Evolutionary conservation across 2,797 vertebrate species (phyloP), one percentile per base, ranked within the genome.

Genomic region (Lerista edwardsae): DNA sequence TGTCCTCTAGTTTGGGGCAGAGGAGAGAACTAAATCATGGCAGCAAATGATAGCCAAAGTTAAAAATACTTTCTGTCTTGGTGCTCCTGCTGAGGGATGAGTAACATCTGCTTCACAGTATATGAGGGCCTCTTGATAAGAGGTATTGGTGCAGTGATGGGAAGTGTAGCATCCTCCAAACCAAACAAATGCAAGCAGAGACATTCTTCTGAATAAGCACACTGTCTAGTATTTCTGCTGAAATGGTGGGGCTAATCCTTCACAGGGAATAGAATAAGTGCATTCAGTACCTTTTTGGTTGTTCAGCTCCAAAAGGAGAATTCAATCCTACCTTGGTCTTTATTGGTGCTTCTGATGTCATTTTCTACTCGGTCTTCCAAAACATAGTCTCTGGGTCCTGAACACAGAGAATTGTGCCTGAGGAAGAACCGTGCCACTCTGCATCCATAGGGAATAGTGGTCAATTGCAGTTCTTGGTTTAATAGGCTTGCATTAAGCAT

Each of bases 1-100:
- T 31, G 36, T 23, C 23, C 47, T 14, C 10, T 65, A 25, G 29
- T 31, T 59, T 59, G 15, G 57, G 36, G n/a, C n/a, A n/a, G 23
- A 59, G n/a, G 41, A 4, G 41, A 11, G 47, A 51, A 51, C 55
- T 19, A 75, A 14, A 34, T 69, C 17, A 9, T 69, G 39, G 39
- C 51, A 75, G 41, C 72, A 31, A 47, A 68, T 61, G 47, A 61
- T 44, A 74, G 47, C 34, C 44, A 7, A 27, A 61, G 10, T 75
- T 80, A 86, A 86, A 76, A 86, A 86, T 76, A 61, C 41, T 39
- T 29, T 79, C 68, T 68, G n/a, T 81, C 23, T 86, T 51, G 17
- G 27, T 76, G 55, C n/a, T 25, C 61, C 25, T 76, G 64, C 41
- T 51, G 75, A 76, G 39, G 27, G 64, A 44, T 36, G 51, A 75